Base-by-base conservation (phyloP, 30 jellyfish, hydroid and myxozoan species). In the Aurelia coerulea region DNA sequence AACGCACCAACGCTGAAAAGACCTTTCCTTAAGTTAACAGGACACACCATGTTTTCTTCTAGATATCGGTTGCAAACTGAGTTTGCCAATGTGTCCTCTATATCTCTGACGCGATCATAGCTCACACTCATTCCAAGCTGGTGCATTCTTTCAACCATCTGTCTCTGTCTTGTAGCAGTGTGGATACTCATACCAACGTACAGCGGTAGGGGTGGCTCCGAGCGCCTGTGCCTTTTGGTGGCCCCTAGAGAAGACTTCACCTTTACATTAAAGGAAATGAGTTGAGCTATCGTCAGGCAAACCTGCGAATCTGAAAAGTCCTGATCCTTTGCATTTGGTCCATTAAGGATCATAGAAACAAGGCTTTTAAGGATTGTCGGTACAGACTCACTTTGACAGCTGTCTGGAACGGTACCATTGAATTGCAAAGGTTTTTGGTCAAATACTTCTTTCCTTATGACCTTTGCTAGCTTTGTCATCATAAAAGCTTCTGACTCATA, bases 91-190 rank as follows among this genome's bases (percentile, higher is more conserved):
- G 15, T 53, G 10, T 15, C 15, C 15, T 53, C 65, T 53, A 53
- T 15, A 9, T n/a, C n/a, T n/a, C n/a, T n/a, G n/a, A n/a, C n/a
- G n/a, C n/a, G n/a, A n/a, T n/a, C n/a, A n/a, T n/a, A 68, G 60
- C 60, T n/a, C 19, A 68, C 80, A 68, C 80, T 68, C 5, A 68
- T 11, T 18, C 80, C 80, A 16, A 68, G 80, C 59, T 68, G 9
- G 59, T 68, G 17, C 17, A 68, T 7, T 11, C 10, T 29, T 29
- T 68, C 19, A 8, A 16, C 60, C 17, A 68, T 29, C 59, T 34
- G 10, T 18, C 19, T 68, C 5, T 18, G 10, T 23, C 59, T 8
- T 19, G 80, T 68, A 11, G 19, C 17, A 29, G 80, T 68, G 19
- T 68, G 15, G n/a, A n/a, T n/a, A n/a, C n/a, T n/a, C n/a, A n/a